Percentiles rank a stretch among this genome's conserved stretches.
phyloP scores from a whole-genome alignment of 2,797 vertebrate species.

The Lepus oiostolus region DNA sequence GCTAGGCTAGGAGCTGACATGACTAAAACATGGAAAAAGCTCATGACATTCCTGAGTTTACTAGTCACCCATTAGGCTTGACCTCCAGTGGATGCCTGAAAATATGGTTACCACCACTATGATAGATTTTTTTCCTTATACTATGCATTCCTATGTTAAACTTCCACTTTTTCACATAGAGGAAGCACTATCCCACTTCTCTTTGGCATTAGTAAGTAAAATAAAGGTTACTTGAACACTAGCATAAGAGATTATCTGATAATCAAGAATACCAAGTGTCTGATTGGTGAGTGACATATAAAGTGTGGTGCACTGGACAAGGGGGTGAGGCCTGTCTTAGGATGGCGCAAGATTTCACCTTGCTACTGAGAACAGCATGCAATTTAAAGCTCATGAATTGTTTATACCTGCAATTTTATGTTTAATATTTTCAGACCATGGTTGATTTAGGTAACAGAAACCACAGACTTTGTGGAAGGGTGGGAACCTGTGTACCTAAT shows the following conservation, averaged over 20 bases:
- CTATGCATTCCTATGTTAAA: background rate
- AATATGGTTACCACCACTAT: background rate
- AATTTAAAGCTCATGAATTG: background rate
- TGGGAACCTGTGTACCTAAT: background rate
- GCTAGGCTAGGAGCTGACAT: background rate
- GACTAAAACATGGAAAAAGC: background rate
- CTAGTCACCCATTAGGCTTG: background rate
- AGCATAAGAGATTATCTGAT: background rate
- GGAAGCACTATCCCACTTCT: background rate
- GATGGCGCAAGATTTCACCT: background rate
- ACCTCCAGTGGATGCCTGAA: background rate
- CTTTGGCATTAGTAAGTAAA: background rate
- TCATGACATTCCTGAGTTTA: background rate
- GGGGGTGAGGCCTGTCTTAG: background rate
- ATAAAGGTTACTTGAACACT: too few species aligned
- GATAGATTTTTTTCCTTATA: background rate
- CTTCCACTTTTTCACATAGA: background rate
- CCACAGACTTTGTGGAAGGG: too few species aligned
- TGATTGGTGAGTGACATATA: background rate
- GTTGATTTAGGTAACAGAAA: background rate
- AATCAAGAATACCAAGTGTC: background rate
- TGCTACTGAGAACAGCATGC: background rate
- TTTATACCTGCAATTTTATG: background rate
- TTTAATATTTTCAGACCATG: background rate
- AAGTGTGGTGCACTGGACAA: background rate